A percentile compares a stretch with the other conserved stretches of the same genome.
phyloP scores from a whole-genome alignment of 2,888 invertebrate genomes.

The Trachelus stipa region DNA sequence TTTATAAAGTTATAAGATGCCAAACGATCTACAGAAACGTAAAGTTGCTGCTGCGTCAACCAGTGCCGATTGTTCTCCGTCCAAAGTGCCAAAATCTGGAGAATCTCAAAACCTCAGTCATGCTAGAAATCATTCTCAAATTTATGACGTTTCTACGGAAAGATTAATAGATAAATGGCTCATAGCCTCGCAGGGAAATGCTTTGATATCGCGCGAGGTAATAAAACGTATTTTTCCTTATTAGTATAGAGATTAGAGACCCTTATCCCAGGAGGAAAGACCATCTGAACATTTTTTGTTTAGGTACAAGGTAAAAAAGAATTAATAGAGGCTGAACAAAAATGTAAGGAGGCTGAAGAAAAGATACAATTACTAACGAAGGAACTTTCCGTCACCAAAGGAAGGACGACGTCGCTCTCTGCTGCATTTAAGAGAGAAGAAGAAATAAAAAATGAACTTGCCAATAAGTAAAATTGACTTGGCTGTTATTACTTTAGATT shows the following conservation, averaged over 20 bases:
- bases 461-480: slow-evolving; percentile 27
- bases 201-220: neutral
- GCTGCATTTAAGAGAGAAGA: slow-evolving; percentile 16
- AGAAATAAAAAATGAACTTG: slow-evolving; percentile 15
- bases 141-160: neutral
- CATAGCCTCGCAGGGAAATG: neutral
- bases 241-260: neutral
- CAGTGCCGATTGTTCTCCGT: neutral
- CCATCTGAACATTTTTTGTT: neutral
- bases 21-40: neutral
- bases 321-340: neutral
- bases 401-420: neutral
- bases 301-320: neutral
- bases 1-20: neutral
- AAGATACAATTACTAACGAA: neutral
- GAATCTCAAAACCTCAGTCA: neutral
- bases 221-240: neutral
- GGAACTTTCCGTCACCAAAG: slow-evolving; percentile 1
- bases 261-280: neutral
- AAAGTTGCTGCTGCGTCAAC: neutral
- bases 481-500: neutral
- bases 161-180: neutral
- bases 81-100: neutral
- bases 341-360: neutral
- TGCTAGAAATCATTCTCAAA: neutral